A percentile compares a stretch with the other conserved stretches of the same genome.
phyloP scores from a whole-genome alignment of 2,113 vertebrate genomes.

The Mesocricetus auratus region DNA sequence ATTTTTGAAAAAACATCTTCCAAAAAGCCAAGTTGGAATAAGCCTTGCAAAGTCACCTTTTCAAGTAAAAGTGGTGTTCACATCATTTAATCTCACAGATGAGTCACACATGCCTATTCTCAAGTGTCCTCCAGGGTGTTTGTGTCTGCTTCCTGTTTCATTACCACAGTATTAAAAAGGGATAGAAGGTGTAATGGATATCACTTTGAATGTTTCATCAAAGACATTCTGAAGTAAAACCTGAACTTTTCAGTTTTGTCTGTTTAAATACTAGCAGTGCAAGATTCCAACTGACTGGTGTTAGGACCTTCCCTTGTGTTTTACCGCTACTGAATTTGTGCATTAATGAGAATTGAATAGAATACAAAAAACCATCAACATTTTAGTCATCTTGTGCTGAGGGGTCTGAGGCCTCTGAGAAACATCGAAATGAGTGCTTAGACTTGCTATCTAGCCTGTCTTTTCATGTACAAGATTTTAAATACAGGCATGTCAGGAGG shows the following conservation, averaged over 20 bases:
- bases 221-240: not conserved
- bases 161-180: not conserved
- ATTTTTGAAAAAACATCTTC: conserved; percentile 36
- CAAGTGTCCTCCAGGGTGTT: not conserved
- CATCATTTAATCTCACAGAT: not conserved
- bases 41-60: not conserved
- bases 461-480: not conserved
- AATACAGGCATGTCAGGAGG: not conserved
- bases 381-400: not conserved
- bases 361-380: not conserved
- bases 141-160: not conserved
- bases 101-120: not conserved
- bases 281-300: not conserved
- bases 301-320: not conserved
- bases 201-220: not conserved
- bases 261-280: not conserved
- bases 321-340: not conserved
- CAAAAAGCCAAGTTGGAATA: not conserved
- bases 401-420: not conserved
- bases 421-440: not conserved
- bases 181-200: not conserved
- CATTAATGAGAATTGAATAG: not conserved
- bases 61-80: conserved; percentile 1
- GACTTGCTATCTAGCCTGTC: not conserved
- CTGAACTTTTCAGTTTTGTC: not conserved